A percentile compares a stretch with the other conserved stretches of the same genome.
phyloP scores from a whole-genome alignment of 2,113 vertebrate species.

The Todiramphus chloris region DNA sequence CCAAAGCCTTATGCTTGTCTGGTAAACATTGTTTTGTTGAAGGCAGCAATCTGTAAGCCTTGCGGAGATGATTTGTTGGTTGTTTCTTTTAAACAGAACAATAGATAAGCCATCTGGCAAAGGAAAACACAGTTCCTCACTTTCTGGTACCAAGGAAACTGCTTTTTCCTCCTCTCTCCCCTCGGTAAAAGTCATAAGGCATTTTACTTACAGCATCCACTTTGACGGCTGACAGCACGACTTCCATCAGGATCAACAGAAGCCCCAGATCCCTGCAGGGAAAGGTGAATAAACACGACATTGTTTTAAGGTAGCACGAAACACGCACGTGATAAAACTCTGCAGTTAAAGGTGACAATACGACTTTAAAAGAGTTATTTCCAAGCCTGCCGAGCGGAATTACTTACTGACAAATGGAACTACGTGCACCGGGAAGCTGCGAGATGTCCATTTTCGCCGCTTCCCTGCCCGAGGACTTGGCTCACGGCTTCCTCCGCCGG shows the following conservation, averaged over 20 bases:
- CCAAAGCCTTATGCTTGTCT: background rate
- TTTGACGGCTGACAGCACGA: slow-evolving; percentile 34
- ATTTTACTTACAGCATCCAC: slow-evolving; percentile 54
- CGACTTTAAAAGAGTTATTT: slow-evolving; percentile 14
- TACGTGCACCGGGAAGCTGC: background rate
- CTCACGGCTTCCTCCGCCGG: slow-evolving; percentile 10
- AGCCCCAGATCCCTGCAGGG: slow-evolving; percentile 23
- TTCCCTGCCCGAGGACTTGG: background rate
- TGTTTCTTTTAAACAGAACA: slow-evolving; percentile 6
- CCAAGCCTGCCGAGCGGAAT: background rate
- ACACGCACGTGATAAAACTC: background rate
- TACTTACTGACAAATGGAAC: slow-evolving; percentile 51
- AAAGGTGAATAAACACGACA: background rate
- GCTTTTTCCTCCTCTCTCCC: background rate
- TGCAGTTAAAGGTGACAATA: background rate
- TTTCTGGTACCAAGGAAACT: slow-evolving; percentile 17
- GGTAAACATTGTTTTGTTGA: background rate
- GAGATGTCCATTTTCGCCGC: slow-evolving; percentile 39
- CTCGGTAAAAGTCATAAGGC: background rate
- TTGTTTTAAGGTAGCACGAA: background rate
- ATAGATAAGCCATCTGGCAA: slow-evolving; percentile 13
- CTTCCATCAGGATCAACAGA: slow-evolving; percentile 32
- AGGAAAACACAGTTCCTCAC: background rate
- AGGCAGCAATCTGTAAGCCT: background rate
- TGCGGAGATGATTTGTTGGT: background rate